These are phyloP conservation scores for Norana najaformis DNA, from an alignment of 2,888 invertebrate species.

Conservation along the genomic window DNA sequence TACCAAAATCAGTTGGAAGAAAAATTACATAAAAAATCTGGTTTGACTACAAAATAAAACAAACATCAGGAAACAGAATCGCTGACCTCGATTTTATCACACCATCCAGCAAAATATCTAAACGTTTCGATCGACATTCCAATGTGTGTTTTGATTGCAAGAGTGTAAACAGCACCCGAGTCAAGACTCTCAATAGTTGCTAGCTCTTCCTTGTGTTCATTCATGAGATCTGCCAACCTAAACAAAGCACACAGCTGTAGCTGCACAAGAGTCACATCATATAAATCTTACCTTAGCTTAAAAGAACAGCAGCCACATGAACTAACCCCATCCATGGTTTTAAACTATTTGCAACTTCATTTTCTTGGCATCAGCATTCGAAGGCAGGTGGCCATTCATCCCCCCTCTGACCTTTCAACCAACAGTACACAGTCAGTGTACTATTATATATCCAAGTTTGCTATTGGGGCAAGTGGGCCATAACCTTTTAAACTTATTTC, in stretches of 20 bases:
- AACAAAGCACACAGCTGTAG: neutral
- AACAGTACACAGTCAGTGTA: no score
- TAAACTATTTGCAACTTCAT: no score
- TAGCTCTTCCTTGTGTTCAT: slow-evolving; percentile 87
- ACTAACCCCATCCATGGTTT: no score
- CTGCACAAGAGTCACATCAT: neutral
- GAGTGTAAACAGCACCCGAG: slow-evolving; percentile 93
- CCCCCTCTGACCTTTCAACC: no score
- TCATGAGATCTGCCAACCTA: slow-evolving; percentile 91
- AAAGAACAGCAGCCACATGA: no score
- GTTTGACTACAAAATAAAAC: neutral
- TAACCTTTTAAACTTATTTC: no score
- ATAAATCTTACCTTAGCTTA: no score
- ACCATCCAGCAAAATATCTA: slow-evolving; percentile 95
- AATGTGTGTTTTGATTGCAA: slow-evolving; percentile 92
- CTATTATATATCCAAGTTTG: no score
- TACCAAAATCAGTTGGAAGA: neutral
- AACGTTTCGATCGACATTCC: slow-evolving; percentile 98
- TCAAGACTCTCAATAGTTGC: slow-evolving; percentile 92
- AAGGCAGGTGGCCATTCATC: no score
- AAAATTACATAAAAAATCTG: neutral
- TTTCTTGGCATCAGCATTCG: no score
- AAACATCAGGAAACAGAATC: neutral
- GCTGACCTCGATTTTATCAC: slow-evolving; percentile 82
- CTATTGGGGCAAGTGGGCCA: no score